Percentiles rank a stretch among this genome's conserved stretches.
phyloP scores from a whole-genome alignment of 1,140 invertebrate species.

The Bombus pyrosoma region DNA sequence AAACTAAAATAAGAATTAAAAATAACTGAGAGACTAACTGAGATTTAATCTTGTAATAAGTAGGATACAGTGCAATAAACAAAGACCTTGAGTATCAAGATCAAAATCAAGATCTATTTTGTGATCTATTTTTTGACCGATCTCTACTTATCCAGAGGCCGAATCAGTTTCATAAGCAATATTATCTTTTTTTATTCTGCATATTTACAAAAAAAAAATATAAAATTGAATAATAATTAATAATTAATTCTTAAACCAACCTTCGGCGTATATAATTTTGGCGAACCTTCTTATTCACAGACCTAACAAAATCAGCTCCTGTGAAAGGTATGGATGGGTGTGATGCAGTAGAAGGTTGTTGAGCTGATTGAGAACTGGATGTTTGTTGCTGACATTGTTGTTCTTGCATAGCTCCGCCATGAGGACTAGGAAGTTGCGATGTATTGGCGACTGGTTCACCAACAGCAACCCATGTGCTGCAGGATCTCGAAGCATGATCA shows the following conservation, averaged over 20 bases:
- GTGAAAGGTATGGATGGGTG: constrained; percentile 84
- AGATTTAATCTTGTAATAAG: too few species aligned
- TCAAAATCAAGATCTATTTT: too few species aligned
- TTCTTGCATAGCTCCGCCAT: constrained; percentile 84
- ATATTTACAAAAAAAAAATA: not conserved
- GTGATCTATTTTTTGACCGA: too few species aligned
- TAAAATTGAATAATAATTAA: not conserved
- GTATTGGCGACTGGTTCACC: constrained; percentile 87
- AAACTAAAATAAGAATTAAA: too few species aligned
- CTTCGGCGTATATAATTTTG: constrained; percentile 79
- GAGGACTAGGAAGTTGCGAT: constrained; percentile 89
- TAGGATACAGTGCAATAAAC: too few species aligned
- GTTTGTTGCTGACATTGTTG: constrained; percentile 49
- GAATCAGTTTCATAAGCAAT: too few species aligned
- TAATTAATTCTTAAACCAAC: constrained; percentile 50
- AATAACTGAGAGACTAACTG: too few species aligned
- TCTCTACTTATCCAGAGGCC: too few species aligned
- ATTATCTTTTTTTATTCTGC: too few species aligned
- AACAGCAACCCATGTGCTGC: constrained; percentile 93
- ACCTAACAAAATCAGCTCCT: constrained; percentile 89
- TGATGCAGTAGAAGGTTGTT: constrained; percentile 82
- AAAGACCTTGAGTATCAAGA: too few species aligned
- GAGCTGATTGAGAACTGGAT: constrained; percentile 32
- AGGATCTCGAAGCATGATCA: constrained; percentile 90
- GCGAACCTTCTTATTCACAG: constrained; percentile 92